These are phyloP conservation scores for Scytalopus superciliaris DNA, from an alignment of 2,113 vertebrate genomes.

Conservation along the genomic window DNA sequence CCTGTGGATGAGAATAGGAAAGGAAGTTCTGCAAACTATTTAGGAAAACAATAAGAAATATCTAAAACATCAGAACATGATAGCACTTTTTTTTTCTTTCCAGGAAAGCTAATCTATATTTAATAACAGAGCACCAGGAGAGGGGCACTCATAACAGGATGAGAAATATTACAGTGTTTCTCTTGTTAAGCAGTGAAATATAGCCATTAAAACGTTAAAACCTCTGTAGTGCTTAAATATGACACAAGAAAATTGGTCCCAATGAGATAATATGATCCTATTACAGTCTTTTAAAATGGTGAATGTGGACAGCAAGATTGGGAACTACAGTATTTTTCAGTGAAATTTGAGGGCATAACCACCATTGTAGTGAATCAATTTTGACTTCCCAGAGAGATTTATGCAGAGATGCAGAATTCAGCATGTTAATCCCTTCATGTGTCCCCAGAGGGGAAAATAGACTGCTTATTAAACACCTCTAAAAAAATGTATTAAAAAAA, in stretches of 20 bases:
- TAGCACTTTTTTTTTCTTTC: neutral
- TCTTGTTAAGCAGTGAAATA: conserved; percentile 61
- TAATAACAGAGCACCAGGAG: conserved; percentile 48
- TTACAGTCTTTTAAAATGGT: neutral
- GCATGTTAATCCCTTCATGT: neutral
- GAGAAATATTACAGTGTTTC: conserved; percentile 43
- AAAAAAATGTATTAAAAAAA: neutral
- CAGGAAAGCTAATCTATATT: conserved; percentile 42
- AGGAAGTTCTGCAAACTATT: neutral
- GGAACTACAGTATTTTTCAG: neutral
- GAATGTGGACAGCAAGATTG: conserved; percentile 33
- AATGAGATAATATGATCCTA: conserved; percentile 51
- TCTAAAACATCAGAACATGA: neutral
- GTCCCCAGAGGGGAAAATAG: neutral
- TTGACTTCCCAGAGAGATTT: conserved; percentile 43
- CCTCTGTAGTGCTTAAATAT: conserved; percentile 51
- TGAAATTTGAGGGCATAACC: conserved; percentile 6
- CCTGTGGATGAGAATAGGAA: neutral
- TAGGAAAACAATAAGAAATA: neutral
- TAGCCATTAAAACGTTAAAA: conserved; percentile 58
- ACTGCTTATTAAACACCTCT: neutral
- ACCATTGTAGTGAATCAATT: conserved; percentile 25
- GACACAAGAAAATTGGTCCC: conserved; percentile 49
- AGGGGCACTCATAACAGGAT: conserved; percentile 23
- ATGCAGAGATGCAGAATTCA: neutral